Base-by-base conservation (phyloP, 2,113 vertebrate species). In the Chlamydotis undulata region DNA sequence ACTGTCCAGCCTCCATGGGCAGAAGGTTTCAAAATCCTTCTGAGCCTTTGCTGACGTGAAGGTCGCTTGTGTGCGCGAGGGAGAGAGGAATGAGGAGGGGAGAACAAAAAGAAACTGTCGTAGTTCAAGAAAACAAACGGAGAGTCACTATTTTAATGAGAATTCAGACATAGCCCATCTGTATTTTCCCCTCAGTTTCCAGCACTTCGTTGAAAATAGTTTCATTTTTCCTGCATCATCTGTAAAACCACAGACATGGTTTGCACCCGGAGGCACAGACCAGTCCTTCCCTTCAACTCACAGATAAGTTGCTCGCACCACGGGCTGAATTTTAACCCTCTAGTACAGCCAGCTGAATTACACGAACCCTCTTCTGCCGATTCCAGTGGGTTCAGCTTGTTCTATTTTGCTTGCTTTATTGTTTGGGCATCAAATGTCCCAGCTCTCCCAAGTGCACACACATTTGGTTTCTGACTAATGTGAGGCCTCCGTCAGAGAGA, bases 1-100 rank as follows among this genome's bases (percentile, higher is more conserved):
- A 87, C 97, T 96, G 96, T 96, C 92, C 95, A 83, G 15, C 93
- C 92, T 97, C 91, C 96, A 94, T 69, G 77, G 91, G 90, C 91
- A 96, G 93, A 95, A 96, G 93, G 75, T 88, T 47, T 83, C 79
- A 82, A 89, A 79, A 94, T 69, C 94, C 88, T 94, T 81, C 96
- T 97, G 97, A 97, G 96, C 96, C 89, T 91, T 93, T 45, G 47
- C 77, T 23, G 74, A 85, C 8, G 13, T 39, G 50, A 53, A 71
- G 90, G 71, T 50, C 7, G 5, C 52, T 65, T 73, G 49, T 43
- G 70, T 93, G 73, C 9, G 18, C 0, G 8, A 87, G 60, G 12
- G 45, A 83, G 75, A 75, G 83, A 70, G 52, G 41, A 73, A 61
- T 22, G 49, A 65, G n/a, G 57, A 64, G 70, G 70, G 50, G 88